phyloP scores from a whole-genome alignment of 2,113 vertebrate genomes.

The Prunella fulvescens region DNA sequence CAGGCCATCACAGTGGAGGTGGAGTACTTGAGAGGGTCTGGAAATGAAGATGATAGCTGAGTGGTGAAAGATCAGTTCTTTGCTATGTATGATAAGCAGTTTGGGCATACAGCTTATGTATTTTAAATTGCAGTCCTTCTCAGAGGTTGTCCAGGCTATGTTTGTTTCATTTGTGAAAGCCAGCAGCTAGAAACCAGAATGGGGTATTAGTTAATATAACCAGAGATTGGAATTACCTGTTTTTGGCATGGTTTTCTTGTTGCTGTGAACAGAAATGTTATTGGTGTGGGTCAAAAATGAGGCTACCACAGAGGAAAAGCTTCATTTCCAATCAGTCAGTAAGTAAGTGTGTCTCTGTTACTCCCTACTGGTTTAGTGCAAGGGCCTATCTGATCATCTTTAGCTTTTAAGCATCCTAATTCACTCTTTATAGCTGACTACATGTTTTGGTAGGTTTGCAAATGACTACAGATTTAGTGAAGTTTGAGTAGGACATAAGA shows the following conservation, averaged over 20 bases:
- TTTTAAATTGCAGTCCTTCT: not conserved
- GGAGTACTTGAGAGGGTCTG: not conserved
- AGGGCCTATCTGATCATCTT: not conserved
- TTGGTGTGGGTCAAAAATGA: not conserved
- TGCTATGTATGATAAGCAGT: not conserved
- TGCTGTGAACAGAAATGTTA: not conserved
- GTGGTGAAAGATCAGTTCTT: not conserved
- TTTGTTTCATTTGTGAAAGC: not conserved
- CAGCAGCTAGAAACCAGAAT: not conserved
- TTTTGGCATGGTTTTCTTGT: not conserved
- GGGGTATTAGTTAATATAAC: not conserved
- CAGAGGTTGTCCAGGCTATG: not conserved
- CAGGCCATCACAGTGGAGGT: not conserved
- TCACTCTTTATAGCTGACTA: not conserved
- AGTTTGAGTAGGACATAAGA: not conserved
- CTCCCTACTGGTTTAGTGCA: not conserved
- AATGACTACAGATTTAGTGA: not conserved
- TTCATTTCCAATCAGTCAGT: not conserved
- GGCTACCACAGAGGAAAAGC: not conserved
- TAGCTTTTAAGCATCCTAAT: not conserved
- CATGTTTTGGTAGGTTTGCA: not conserved
- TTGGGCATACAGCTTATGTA: not conserved
- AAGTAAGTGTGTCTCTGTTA: not conserved
- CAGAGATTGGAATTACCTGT: not conserved
- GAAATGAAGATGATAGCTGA: not conserved